These are phyloP conservation scores for Coelopa pilipes DNA, from an alignment of 2,888 invertebrate species.

Conservation along the genomic window DNA sequence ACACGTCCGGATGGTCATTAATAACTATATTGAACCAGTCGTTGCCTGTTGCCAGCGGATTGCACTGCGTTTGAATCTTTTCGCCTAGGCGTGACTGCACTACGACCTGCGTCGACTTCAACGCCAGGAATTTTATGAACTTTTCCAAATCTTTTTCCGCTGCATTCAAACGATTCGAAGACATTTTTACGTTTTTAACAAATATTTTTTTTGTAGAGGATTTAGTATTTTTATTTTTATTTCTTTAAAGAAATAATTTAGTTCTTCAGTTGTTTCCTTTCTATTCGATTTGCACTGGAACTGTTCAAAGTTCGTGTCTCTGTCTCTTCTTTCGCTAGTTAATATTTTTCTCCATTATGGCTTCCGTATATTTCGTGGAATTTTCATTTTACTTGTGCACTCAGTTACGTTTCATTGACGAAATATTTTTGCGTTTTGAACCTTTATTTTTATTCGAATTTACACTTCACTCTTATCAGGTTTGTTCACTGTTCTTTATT, in stretches of 20 bases:
- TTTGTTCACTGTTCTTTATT: not conserved
- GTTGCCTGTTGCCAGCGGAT: constrained; percentile 79
- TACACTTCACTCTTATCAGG: too few species aligned
- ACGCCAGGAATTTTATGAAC: constrained; percentile 86
- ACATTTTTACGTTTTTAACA: constrained; percentile 52
- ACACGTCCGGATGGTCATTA: constrained; percentile 84
- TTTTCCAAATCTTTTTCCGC: constrained; percentile 87
- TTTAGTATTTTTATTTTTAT: constrained; percentile 31
- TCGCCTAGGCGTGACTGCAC: constrained; percentile 92
- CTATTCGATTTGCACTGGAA: constrained; percentile 35
- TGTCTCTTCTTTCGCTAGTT: constrained; percentile 21
- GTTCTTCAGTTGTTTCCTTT: constrained; percentile 29
- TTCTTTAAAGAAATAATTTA: constrained; percentile 26
- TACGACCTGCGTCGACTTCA: constrained; percentile 90
- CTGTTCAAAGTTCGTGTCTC: constrained; percentile 36
- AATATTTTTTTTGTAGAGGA: constrained; percentile 25
- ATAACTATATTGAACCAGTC: constrained; percentile 94
- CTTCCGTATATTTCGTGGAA: constrained; percentile 15
- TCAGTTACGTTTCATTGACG: constrained; percentile 40
- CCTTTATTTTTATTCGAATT: too few species aligned
- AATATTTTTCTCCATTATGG: constrained; percentile 20
- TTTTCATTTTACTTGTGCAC: constrained; percentile 26
- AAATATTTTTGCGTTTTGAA: not conserved
- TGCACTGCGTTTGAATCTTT: constrained; percentile 83
- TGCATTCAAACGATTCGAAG: constrained; percentile 61